Base-by-base conservation (phyloP, 2,797 vertebrate species). In the Craterocephalus amniculus region DNA sequence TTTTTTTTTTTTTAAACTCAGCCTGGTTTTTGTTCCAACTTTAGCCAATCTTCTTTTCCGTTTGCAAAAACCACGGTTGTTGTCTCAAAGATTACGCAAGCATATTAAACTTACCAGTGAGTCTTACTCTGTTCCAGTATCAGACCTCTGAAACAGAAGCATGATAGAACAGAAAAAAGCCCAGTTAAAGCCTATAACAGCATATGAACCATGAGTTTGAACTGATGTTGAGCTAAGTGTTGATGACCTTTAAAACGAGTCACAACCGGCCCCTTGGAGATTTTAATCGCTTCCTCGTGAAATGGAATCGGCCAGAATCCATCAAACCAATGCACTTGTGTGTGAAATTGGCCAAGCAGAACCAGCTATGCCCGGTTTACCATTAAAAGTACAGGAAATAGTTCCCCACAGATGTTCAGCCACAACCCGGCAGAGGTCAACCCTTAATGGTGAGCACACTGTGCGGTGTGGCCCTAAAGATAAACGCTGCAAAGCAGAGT, bases 401-500 rank as follows among this genome's bases (percentile, higher is more conserved):
- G 32, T 74, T 61, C 16, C 29, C 52, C 34, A 24, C 60, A 38
- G 40, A 26, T 4, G 31, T 54, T 36, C 24, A 66, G 58, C 57
- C 61, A 58, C n/a, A 79, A 52, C 40, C 58, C 58, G 49, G 22
- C 36, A 51, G 64, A 67, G 59, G 60, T 34, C 48, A 56, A 24
- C 10, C 26, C 59, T 49, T 56, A 55, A 69, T 48, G 40, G 43
- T 67, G 27, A 13, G 24, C 45, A 10, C 52, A 29, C 57, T 59
- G 64, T 72, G 54, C 51, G 51, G 18, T 16, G 31, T 22, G 40
- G 56, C 56, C 26, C 58, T 72, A 38, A 85, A 83, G 71, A 74
- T 77, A 67, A 83, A 76, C 73, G 49, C 54, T 59, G 75, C 71
- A 66, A 67, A 78, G 71, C 74, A 29, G 62, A 63, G 63, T 66